Conservation (phyloP, 2,797 vertebrate species). For the Macropus fuliginosus region DNA sequence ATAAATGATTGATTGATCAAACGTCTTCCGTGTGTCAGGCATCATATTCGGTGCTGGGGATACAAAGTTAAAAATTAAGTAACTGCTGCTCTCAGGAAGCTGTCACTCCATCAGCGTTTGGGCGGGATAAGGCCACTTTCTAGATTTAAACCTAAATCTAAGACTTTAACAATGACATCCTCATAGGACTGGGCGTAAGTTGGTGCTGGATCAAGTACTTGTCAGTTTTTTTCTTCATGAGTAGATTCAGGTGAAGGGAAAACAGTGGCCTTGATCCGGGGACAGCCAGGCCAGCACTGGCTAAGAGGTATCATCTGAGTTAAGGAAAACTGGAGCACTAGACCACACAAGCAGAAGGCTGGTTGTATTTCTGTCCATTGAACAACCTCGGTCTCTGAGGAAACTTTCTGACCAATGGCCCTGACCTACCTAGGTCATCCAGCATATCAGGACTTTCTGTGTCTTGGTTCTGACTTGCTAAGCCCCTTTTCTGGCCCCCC, state of each 20-base stretch:
- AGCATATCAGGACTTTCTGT: neutral
- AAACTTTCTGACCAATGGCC: neutral
- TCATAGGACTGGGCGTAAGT: neutral
- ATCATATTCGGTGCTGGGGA: neutral
- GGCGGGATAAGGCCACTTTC: neutral
- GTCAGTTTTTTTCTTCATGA: neutral
- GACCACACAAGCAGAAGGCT: neutral
- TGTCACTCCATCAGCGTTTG: neutral
- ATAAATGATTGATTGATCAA: neutral
- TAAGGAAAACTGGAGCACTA: neutral
- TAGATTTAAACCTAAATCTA: neutral
- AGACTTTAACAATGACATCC: neutral
- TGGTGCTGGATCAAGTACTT: neutral
- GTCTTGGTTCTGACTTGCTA: neutral
- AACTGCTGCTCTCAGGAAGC: neutral
- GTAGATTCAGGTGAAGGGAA: neutral
- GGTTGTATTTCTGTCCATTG: neutral
- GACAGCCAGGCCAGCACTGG: neutral
- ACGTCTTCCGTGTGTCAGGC: neutral
- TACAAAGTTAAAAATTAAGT: neutral
- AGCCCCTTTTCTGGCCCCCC: neutral
- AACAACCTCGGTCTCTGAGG: neutral
- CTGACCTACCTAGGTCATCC: neutral
- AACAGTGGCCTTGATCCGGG: neutral
- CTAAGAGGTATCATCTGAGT: neutral